Evolutionary conservation across 2,113 vertebrate genomes (phyloP), one percentile per base, ranked within the genome.

Genomic region (Psittacara wagleri): DNA sequence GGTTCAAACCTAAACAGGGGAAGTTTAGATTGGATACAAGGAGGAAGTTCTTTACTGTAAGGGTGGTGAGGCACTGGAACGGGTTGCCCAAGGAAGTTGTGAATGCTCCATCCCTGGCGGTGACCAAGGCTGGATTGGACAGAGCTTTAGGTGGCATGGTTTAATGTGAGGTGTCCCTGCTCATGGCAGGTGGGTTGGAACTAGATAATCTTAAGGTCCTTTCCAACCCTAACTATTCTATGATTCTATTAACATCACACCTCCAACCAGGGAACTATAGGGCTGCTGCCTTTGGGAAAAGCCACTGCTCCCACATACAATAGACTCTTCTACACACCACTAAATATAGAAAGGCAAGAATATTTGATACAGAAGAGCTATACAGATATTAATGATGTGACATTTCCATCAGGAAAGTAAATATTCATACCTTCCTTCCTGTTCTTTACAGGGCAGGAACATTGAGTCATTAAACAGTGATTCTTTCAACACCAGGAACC

Each of bases 391-490:
- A 87, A 85, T 62, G 63, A 95, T 68, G 70, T 27, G 91, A 62
- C 61, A 68, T 67, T 88, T 81, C 61, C 75, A 35, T 41, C 69
- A 84, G 66, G 64, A 75, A 87, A 82, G 78, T 75, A 94, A 92
- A 92, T 94, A 94, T 92, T 93, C 82, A 95, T 77, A 88, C 44
- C 41, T 68, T 46, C 37, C 48, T 72, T 80, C 72, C 77, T 69
- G 85, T 17, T 80, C 72, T 73, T 88, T 17, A 63, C 3, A 41
- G 55, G 31, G 44, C 41, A 94, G 24, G 28, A 88, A 44, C 39
- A 67, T 10, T 27, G 33, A 86, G 43, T 44, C 27, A 48, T 73
- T 85, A 88, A 83, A 61, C 4, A 12, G 51, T 3, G 20, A n/a
- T 24, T 37, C 90, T 88, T 92, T 76, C 20, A 73, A 43, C 16